Evolutionary conservation across 2,797 vertebrate species (phyloP).

Genomic region (Darevskia mixta): DNA sequence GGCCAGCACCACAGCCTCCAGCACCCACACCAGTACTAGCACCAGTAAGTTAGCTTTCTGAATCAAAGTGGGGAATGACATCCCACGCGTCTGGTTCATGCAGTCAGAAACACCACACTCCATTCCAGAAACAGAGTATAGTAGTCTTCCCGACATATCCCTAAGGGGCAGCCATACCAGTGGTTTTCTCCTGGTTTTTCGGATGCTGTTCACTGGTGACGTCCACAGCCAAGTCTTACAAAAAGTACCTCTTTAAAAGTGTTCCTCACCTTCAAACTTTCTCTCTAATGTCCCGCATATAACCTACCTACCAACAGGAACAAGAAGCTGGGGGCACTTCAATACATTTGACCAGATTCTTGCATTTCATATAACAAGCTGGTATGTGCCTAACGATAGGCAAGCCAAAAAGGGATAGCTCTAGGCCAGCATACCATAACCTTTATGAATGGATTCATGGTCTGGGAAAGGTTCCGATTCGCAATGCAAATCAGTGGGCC

Average conservation of each 20-base stretch:
- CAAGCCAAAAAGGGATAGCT: background rate
- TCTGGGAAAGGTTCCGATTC: background rate
- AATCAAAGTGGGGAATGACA: background rate
- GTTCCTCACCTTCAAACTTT: background rate
- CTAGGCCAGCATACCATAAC: background rate
- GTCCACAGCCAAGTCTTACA: background rate
- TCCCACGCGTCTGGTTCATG: too few species aligned
- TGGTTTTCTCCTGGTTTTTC: background rate
- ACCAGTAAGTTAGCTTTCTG: background rate
- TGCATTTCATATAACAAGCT: background rate
- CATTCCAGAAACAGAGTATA: background rate
- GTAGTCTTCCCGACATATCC: background rate
- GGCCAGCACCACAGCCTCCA: background rate
- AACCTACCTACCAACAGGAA: background rate
- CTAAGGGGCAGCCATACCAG: background rate
- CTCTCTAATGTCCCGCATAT: background rate
- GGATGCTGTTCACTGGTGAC: background rate
- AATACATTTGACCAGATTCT: background rate
- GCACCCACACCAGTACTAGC: too few species aligned
- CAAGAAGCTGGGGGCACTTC: background rate
- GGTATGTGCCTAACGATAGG: background rate
- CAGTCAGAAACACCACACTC: background rate
- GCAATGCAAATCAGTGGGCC: background rate
- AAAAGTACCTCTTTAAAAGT: background rate
- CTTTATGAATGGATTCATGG: background rate